phyloP scores from a whole-genome alignment of 2,888 invertebrate species.

The Tenthredo scrophulariae region DNA sequence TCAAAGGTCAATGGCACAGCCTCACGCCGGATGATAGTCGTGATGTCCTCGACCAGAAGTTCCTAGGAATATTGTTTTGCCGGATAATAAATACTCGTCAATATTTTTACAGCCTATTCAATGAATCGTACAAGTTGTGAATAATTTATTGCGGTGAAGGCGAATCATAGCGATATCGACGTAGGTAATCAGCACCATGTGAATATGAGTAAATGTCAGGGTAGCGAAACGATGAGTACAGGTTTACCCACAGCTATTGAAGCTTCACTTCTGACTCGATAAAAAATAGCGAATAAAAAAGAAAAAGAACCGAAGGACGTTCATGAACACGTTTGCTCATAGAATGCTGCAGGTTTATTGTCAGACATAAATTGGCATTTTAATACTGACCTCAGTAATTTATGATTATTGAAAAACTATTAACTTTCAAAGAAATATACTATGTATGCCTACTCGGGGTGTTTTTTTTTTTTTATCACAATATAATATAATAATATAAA shows the following conservation, averaged over 20 bases:
- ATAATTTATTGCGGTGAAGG: slow-evolving; percentile 27
- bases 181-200: neutral
- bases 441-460: neutral
- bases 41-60: slow-evolving; percentile 79
- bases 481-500: no score
- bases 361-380: neutral
- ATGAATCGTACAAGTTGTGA: neutral
- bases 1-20: slow-evolving; percentile 83
- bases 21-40: slow-evolving; percentile 78
- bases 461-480: neutral
- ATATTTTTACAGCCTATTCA: neutral
- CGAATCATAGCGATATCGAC: neutral
- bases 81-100: neutral
- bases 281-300: neutral
- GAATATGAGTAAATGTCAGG: slow-evolving; percentile 23
- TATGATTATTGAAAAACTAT: neutral
- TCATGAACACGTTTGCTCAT: neutral
- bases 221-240: neutral
- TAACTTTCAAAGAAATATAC: neutral
- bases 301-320: neutral
- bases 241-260: neutral
- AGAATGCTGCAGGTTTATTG: neutral
- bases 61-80: slow-evolving; percentile 73
- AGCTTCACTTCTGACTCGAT: neutral
- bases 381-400: neutral